Base-by-base conservation (phyloP, 2,113 vertebrate species). In the Passer domesticus region DNA sequence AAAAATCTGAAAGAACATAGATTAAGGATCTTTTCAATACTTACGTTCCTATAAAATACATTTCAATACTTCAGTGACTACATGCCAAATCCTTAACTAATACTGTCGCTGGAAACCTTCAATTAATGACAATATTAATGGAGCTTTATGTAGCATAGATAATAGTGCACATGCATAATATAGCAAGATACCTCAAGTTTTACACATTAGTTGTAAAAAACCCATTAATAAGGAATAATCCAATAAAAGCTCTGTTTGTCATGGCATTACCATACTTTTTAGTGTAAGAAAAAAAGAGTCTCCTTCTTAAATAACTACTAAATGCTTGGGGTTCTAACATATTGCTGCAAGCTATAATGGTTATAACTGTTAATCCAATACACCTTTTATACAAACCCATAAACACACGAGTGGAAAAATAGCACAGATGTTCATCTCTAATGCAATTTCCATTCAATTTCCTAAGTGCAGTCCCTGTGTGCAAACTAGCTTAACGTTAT, bases 371-470 rank as follows among this genome's bases (percentile, higher is more conserved):
- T 98, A 98, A 98, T 98, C 98, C 98, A 98, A 98, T 98, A 98
- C 98, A 98, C 98, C 97, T 98, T 98, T 98, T 97, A 98, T 96
- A 98, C 96, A 97, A 98, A 97, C 97, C 97, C 98, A 98, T 98
- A 98, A 98, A 98, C 97, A 98, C 97, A 98, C 41, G 89, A 98
- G 97, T 98, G 98, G 97, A 98, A 98, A 98, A 98, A 98, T 93
- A 98, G 98, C 98, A 98, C 98, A 98, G 98, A 98, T 99, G 98
- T 98, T 98, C 98, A 97, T 98, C 98, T 98, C 98, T 98, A 98
- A 98, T 98, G 98, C 98, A 98, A 99, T 98, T 98, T 98, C 98
- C 98, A 98, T 98, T 98, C 98, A 98, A 99, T 99, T 98, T 98
- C 98, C 98, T 98, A 98, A 98, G 98, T 99, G 98, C 97, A 91